phyloP scores from a whole-genome alignment of 2,113 vertebrate species.

The Nyctibius bracteatus region DNA sequence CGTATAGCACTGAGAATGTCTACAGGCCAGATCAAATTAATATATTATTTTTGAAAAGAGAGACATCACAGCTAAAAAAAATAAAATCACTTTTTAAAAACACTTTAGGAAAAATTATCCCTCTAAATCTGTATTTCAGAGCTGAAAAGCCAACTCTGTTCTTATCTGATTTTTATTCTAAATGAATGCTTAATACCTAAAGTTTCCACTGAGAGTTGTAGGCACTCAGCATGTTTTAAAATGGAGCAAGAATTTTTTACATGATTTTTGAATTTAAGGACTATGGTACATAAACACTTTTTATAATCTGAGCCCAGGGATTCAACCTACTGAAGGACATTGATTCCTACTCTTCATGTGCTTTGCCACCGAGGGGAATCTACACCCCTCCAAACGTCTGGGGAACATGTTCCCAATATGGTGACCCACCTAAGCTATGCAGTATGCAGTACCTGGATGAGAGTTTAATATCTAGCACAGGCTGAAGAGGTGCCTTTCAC shows the following conservation, averaged over 20 bases:
- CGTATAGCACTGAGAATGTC: background rate
- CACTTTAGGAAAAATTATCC: background rate
- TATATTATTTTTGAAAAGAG: background rate
- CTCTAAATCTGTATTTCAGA: background rate
- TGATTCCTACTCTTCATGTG: background rate
- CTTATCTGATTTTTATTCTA: background rate
- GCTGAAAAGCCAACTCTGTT: background rate
- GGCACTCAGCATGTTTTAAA: background rate
- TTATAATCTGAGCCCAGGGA: background rate
- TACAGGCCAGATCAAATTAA: background rate
- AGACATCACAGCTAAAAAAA: background rate
- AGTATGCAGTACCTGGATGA: background rate
- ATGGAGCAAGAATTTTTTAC: background rate
- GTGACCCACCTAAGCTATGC: background rate
- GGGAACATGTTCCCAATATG: rapidly evolving
- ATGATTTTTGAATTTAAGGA: background rate
- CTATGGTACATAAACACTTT: background rate
- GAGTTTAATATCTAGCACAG: background rate
- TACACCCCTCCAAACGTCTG: rapidly evolving
- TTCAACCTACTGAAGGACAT: background rate
- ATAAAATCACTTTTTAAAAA: background rate
- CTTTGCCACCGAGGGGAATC: background rate
- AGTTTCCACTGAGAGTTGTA: background rate
- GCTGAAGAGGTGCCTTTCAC: background rate
- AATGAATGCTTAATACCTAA: background rate